phyloP scores from a whole-genome alignment of 2,113 vertebrate genomes.

The Malurus melanocephalus region DNA sequence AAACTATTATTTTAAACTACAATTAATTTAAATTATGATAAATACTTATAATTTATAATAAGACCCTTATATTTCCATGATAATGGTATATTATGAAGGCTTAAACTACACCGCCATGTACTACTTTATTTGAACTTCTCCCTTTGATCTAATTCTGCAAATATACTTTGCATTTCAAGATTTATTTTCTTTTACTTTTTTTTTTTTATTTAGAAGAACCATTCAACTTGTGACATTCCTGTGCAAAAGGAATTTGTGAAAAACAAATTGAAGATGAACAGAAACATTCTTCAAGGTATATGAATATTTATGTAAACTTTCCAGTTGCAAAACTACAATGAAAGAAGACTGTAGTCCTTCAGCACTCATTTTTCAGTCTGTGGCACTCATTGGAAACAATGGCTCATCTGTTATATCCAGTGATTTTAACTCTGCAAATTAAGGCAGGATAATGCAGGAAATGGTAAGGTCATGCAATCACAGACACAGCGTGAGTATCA shows the following conservation, averaged over 20 bases:
- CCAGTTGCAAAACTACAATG: neutral
- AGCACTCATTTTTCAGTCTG: neutral
- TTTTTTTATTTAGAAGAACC: neutral
- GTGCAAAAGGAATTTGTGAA: neutral
- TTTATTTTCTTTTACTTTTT: neutral
- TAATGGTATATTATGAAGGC: neutral
- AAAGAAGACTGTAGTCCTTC: neutral
- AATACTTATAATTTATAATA: too few relatives aligned
- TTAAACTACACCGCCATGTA: neutral
- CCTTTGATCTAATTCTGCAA: neutral
- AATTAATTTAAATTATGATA: neutral
- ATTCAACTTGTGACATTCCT: neutral
- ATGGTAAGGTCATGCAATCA: neutral
- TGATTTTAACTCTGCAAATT: conserved; percentile 7
- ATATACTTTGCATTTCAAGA: neutral
- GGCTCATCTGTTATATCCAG: neutral
- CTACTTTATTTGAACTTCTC: neutral
- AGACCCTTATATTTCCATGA: too few relatives aligned
- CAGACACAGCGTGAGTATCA: neutral
- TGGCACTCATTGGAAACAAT: neutral
- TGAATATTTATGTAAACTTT: neutral
- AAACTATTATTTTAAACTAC: neutral
- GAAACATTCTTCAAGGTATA: neutral
- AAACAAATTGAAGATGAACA: neutral
- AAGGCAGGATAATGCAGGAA: neutral